Evolutionary conservation across 2,797 vertebrate species (phyloP).

Genomic region (Selene dorsalis): DNA sequence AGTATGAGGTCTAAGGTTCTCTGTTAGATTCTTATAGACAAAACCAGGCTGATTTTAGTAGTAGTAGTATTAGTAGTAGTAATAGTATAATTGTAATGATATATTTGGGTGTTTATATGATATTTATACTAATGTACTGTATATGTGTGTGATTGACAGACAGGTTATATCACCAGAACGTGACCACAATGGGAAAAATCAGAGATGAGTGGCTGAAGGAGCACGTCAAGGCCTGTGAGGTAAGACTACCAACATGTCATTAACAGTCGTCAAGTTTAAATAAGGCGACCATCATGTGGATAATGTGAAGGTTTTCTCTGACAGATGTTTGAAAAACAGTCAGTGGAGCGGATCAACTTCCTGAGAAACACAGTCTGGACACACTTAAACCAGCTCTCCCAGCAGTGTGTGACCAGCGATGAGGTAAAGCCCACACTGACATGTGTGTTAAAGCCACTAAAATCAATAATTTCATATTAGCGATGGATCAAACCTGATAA

Average conservation of each 20-base stretch:
- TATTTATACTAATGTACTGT: neutral
- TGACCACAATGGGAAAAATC: slow-evolving; percentile 84
- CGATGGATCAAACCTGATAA: neutral
- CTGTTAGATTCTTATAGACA: neutral
- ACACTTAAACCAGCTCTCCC: slow-evolving; percentile 94
- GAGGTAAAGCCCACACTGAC: slow-evolving; percentile 79
- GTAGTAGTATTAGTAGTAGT: too few relatives aligned
- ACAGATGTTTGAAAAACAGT: slow-evolving; percentile 91
- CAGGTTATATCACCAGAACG: slow-evolving; percentile 86
- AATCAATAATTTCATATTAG: neutral
- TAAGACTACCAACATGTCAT: slow-evolving; percentile 62
- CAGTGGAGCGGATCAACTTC: slow-evolving; percentile 89
- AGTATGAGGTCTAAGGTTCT: neutral
- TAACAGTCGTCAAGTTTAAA: fast-evolving
- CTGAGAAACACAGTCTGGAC: slow-evolving; percentile 92
- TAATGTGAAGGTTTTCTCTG: neutral
- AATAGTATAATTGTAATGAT: neutral
- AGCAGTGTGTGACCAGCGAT: slow-evolving; percentile 91
- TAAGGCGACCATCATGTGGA: neutral
- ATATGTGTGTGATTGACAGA: slow-evolving; percentile 78
- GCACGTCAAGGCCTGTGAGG: slow-evolving; percentile 91
- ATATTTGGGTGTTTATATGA: neutral
- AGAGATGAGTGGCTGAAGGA: slow-evolving; percentile 92
- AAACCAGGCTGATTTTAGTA: neutral
- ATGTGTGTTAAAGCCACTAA: neutral